These are phyloP conservation scores for Agrochola lychnidis DNA, from an alignment of 2,888 invertebrate species.

Conservation along the genomic window DNA sequence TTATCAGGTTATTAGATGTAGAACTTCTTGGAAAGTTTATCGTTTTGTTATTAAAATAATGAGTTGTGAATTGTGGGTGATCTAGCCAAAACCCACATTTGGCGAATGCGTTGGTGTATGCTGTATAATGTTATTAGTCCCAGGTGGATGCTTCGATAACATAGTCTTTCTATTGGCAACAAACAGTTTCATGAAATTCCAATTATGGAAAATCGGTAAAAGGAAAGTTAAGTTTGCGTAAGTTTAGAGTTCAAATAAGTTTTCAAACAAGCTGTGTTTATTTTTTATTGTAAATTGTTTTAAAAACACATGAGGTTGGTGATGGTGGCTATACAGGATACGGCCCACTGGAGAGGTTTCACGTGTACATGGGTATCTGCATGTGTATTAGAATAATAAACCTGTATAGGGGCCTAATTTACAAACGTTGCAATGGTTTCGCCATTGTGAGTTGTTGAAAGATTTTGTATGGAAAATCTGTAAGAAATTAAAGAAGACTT, in stretches of 20 bases:
- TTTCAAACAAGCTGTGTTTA: not conserved
- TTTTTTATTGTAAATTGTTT: not conserved
- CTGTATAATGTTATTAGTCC: not conserved
- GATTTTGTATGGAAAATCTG: not conserved
- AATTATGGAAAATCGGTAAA: not conserved
- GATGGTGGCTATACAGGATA: too few relatives aligned
- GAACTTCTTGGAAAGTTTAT: not conserved
- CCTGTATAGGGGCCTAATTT: too few relatives aligned
- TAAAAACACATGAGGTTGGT: not conserved
- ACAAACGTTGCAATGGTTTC: too few relatives aligned
- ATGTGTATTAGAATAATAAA: too few relatives aligned
- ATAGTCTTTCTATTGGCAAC: not conserved
- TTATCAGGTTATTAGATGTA: not conserved
- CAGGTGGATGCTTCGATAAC: not conserved
- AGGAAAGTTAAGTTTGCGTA: not conserved
- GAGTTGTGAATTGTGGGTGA: not conserved
- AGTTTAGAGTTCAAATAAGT: not conserved
- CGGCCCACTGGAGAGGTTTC: too few relatives aligned
- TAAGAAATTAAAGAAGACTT: not conserved
- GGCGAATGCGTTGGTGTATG: not conserved
- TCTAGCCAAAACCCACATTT: conserved; percentile 7
- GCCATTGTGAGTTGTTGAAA: too few relatives aligned
- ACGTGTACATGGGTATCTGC: too few relatives aligned
- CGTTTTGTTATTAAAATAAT: not conserved
- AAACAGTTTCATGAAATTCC: not conserved